Evolutionary conservation across 2,888 invertebrate species (phyloP).

Genomic region (Chymomyza procnemis): DNA sequence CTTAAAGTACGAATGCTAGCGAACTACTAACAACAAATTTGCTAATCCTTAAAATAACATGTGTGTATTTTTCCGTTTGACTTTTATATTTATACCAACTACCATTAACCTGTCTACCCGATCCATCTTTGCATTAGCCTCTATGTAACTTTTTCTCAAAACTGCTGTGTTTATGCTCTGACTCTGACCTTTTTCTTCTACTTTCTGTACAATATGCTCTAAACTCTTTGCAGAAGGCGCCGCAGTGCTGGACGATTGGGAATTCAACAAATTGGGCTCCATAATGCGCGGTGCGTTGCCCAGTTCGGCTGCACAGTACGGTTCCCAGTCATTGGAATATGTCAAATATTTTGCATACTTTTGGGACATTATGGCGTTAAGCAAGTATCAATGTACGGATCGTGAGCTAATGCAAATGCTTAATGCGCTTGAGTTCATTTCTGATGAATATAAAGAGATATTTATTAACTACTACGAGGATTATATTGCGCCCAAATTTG

Average conservation of each 20-base stretch:
- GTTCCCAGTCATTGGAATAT: conserved; percentile 56
- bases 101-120: not conserved
- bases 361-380: conserved; percentile 64
- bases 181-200: conserved; percentile 16
- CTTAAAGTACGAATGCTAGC: not conserved
- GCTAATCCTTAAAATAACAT: not conserved
- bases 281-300: conserved; percentile 60
- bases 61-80: not conserved
- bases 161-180: not conserved
- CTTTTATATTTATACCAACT: not conserved
- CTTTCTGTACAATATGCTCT: conserved; percentile 11
- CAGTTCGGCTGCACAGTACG: conserved; percentile 55
- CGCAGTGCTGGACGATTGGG: conserved; percentile 62
- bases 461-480: conserved; percentile 66
- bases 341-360: conserved; percentile 62
- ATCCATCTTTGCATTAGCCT: not conserved
- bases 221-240: conserved; percentile 43
- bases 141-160: not conserved
- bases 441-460: conserved; percentile 63
- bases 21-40: not conserved
- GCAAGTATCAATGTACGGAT: conserved; percentile 62
- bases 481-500: conserved; percentile 63
- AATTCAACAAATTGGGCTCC: conserved; percentile 62
- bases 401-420: conserved; percentile 66
- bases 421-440: conserved; percentile 61